Conservation (phyloP, 2,888 invertebrate species). For the Eupithecia dodoneata region DNA sequence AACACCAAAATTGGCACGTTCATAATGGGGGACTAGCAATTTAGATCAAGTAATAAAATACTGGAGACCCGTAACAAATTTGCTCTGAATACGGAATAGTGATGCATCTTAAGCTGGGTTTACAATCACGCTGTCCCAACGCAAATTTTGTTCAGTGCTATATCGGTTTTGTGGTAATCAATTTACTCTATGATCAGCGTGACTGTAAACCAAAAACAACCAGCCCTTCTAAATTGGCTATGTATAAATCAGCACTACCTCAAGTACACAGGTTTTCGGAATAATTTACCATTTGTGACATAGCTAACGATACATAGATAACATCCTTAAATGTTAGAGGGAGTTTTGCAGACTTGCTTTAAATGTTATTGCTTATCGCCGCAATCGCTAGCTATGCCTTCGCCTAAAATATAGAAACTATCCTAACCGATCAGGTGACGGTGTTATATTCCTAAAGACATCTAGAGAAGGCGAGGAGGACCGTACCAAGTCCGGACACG, state of each 20-base stretch:
- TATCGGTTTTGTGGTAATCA: not conserved
- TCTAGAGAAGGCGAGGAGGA: conserved; percentile 58
- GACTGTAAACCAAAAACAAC: not conserved
- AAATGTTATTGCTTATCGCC: conserved; percentile 12
- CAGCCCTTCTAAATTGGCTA: not conserved
- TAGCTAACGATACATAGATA: not conserved
- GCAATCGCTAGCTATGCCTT: conserved; percentile 6
- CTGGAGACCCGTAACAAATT: not conserved
- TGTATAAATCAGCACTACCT: not conserved
- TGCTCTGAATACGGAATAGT: conserved; percentile 13
- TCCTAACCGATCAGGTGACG: conserved; percentile 69
- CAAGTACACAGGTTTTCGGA: not conserved
- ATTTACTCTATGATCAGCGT: not conserved
- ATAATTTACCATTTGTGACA: conserved; percentile 3
- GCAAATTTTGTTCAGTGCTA: not conserved
- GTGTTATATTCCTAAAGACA: conserved; percentile 64
- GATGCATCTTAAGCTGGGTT: not conserved
- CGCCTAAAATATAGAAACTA: conserved; percentile 30
- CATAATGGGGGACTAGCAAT: conserved; percentile 29
- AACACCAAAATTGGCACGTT: conserved; percentile 33
- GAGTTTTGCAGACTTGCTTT: conserved; percentile 2
- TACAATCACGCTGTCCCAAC: not conserved
- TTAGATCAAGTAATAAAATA: conserved; percentile 10
- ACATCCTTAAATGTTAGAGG: not conserved
- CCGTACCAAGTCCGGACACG: conserved; percentile 67